Evolutionary conservation across 2,888 invertebrate genomes (phyloP), one percentile per base, ranked within the genome.

Genomic region (Anthophora plumipes): DNA sequence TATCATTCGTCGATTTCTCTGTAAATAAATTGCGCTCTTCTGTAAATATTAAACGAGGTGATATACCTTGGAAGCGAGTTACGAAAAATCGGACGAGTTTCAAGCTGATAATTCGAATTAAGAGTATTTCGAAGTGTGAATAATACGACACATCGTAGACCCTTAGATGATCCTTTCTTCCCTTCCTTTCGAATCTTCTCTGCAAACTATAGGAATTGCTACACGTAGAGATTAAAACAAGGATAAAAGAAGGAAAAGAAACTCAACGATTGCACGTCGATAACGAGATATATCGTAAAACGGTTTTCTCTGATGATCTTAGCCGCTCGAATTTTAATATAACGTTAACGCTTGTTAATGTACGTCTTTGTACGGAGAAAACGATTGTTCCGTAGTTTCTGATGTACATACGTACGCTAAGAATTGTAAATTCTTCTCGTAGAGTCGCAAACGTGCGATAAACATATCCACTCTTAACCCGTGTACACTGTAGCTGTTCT

Each of bases 161-260:
- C 39, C 52, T 57, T 84, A 78, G 48, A 14, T 48, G 41, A 83
- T 68, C 59, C 55, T 64, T 55, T 77, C 4, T n/a, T 25, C 39
- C 71, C 68, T 83, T 73, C 52, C 61, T 83, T 80, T 76, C 50
- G 59, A 83, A 78, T 66, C 67, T 77, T 81, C 81, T 88, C 87
- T 89, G 87, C 87, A 87, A 80, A 90, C 85, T 86, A 85, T 88
- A 90, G 88, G 86, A 90, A 90, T 90, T 90, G 87, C 84, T 86
- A 90, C 59, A 59, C 59, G 54, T 83, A 83, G 78, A 77, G 12
- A 66, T 61, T 31, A 31, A 31, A 31, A 3, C 4, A n/a, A n/a
- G n/a, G n/a, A n/a, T 31, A 31, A 31, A 31, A 31, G 31, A 31
- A 31, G 4, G 2, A 31, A 11, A 41, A 39, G 20, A 54, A n/a